Conservation (phyloP, 37 sponge, comb jelly and placozoan genomes). For the Oopsacas minuta region DNA sequence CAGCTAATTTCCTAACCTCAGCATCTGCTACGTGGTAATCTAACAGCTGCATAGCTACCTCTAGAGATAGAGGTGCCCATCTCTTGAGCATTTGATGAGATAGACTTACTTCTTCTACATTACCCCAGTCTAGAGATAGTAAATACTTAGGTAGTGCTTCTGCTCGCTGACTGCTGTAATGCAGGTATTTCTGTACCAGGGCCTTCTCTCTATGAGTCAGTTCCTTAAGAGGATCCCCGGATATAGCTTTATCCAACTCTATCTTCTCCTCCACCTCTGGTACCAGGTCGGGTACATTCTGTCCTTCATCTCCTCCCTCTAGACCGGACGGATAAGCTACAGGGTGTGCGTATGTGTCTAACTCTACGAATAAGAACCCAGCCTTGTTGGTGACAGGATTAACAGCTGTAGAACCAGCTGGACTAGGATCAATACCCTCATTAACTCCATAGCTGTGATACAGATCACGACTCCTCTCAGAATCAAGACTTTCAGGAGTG, state of each 20-base stretch:
- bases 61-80: conserved; percentile 50
- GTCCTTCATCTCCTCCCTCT: conserved; percentile 23
- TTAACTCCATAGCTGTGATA: neutral
- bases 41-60: conserved; percentile 70
- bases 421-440: conserved; percentile 26
- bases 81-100: conserved; percentile 36
- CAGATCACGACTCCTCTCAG: neutral
- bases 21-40: conserved; percentile 80
- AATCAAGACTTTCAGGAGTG: neutral
- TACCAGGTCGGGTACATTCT: neutral
- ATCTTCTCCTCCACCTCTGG: conserved; percentile 14
- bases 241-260: conserved; percentile 36
- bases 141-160: conserved; percentile 79
- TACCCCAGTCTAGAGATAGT: conserved; percentile 65
- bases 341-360: conserved; percentile 71
- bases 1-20: conserved; percentile 72
- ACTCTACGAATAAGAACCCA: conserved; percentile 53
- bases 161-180: conserved; percentile 33
- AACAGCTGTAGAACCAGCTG: conserved; percentile 57
- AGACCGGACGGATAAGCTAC: conserved; percentile 66
- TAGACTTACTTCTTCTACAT: conserved; percentile 45
- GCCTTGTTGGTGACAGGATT: conserved; percentile 69
- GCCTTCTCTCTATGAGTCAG: conserved; percentile 43
- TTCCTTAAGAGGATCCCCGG: conserved; percentile 40
- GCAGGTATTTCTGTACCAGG: conserved; percentile 44